Conservation (phyloP, 2,113 vertebrate genomes). For the Siphamia tubifer region DNA sequence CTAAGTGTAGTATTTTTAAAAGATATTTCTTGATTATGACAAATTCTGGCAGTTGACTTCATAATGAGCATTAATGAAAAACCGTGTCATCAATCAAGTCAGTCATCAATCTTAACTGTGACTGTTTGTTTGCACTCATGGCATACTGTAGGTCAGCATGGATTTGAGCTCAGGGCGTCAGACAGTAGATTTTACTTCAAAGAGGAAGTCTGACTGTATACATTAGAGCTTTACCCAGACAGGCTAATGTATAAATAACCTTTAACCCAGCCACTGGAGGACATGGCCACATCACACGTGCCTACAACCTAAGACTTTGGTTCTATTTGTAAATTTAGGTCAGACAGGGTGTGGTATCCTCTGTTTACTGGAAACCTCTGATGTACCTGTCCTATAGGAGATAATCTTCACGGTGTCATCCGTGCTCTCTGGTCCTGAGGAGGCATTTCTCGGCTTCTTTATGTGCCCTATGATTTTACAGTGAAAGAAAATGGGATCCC, state of each 20-base stretch:
- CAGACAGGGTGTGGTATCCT: constrained; percentile 62
- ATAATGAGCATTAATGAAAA: not conserved
- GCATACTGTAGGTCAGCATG: not conserved
- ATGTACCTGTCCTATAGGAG: constrained; percentile 50
- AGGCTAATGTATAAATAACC: constrained; percentile 64
- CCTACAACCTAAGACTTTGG: constrained; percentile 47
- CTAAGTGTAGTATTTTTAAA: too few relatives aligned
- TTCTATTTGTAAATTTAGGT: constrained; percentile 75
- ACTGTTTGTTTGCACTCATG: not conserved
- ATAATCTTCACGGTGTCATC: constrained; percentile 49
- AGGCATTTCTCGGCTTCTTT: constrained; percentile 7
- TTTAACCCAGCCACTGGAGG: constrained; percentile 38
- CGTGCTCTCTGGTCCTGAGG: not conserved
- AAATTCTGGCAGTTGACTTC: not conserved
- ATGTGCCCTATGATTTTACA: too few relatives aligned
- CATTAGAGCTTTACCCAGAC: constrained; percentile 52
- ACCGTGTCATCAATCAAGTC: too few relatives aligned
- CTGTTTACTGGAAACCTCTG: constrained; percentile 61
- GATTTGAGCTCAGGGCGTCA: constrained; percentile 18
- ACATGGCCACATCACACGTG: constrained; percentile 59
- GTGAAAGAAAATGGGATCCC: not conserved
- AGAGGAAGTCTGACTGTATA: constrained; percentile 40
- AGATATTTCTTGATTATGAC: too few relatives aligned
- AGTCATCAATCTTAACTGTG: not conserved
- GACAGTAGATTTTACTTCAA: constrained; percentile 59